Evolutionary conservation across 1,140 invertebrate species (phyloP), one percentile per base, ranked within the genome.

Genomic region (Heliothis virescens): DNA sequence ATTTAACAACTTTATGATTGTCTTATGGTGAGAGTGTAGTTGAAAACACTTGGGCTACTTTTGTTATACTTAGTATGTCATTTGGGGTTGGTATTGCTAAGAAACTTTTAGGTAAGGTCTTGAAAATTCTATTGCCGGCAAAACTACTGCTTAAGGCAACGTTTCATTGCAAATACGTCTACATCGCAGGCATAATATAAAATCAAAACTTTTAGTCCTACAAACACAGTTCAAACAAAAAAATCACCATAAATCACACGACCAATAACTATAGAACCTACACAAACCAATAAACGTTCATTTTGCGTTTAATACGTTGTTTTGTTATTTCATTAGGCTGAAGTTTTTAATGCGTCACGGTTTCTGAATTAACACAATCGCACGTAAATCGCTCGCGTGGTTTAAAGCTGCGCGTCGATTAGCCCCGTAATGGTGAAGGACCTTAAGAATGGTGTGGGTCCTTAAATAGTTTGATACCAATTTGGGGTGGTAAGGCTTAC

Each of bases 281-380:
- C 73, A 60, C 48, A 77, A 48, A 71, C 41, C 76, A 69, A 69
- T 79, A 71, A 79, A 79, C 29, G 52, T 60, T 57, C 63, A 78
- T 69, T 79, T 79, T 71, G 65, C 69, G 53, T 79, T 79, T 73
- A 53, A 79, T 72, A 62, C 55, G 77, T 62, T 74, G 53, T 81
- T 79, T 79, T 80, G 57, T 72, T 62, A 76, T 81, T 83, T 50
- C 82, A 60, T 73, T 80, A 80, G 67, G 63, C 29, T 62, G 76
- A 67, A 41, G 16, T 57, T 63, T 82, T 84, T 81, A 84, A 83
- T 83, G 67, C 71, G 79, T 74, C 81, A 85, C 78, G 85, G 67
- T 50, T 67, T 41, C 72, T 81, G 83, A 47, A 13, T 18, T 41
- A 7, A 62, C 65, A 86, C 85, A 86, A 86, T 86, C 73, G 80